Evolutionary conservation across 92 coral and sea anemone genomes (phyloP).

Genomic region (Metridium senile): DNA sequence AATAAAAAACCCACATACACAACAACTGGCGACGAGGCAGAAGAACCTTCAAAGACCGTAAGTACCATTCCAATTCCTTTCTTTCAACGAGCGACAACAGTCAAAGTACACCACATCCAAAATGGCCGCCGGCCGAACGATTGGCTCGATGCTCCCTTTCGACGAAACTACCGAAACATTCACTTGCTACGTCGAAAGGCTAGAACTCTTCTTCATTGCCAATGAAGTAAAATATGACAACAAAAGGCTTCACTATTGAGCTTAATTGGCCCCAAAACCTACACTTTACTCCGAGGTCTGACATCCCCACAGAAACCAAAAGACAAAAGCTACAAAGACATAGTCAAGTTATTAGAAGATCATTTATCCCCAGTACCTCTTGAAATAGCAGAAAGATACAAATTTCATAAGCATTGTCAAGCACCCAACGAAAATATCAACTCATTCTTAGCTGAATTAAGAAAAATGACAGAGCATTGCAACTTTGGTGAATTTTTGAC

Average conservation of each 20-base stretch:
- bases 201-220: conserved; percentile 60
- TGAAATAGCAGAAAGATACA: conserved; percentile 52
- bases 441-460: conserved; percentile 46
- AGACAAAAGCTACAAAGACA: conserved; percentile 30
- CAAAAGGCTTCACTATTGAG: conserved; percentile 49
- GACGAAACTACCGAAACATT: conserved; percentile 35
- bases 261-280: conserved; percentile 58
- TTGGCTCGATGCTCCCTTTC: conserved; percentile 51
- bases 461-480: conserved; percentile 55
- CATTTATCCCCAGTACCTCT: conserved; percentile 48
- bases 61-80: too few relatives aligned
- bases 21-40: too few relatives aligned
- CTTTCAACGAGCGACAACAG: too few relatives aligned
- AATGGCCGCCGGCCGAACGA: conserved; percentile 38
- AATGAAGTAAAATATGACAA: conserved; percentile 52
- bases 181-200: conserved; percentile 47
- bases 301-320: conserved; percentile 44
- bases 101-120: not conserved
- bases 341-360: conserved; percentile 29
- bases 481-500: conserved; percentile 54
- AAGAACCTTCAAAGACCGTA: too few relatives aligned
- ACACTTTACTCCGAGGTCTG: conserved; percentile 43
- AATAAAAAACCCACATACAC: too few relatives aligned
- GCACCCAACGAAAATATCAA: conserved; percentile 45
- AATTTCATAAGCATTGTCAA: conserved; percentile 49